These are phyloP conservation scores for Knipowitschia caucasica DNA, from an alignment of 2,797 vertebrate genomes.

Conservation along the genomic window DNA sequence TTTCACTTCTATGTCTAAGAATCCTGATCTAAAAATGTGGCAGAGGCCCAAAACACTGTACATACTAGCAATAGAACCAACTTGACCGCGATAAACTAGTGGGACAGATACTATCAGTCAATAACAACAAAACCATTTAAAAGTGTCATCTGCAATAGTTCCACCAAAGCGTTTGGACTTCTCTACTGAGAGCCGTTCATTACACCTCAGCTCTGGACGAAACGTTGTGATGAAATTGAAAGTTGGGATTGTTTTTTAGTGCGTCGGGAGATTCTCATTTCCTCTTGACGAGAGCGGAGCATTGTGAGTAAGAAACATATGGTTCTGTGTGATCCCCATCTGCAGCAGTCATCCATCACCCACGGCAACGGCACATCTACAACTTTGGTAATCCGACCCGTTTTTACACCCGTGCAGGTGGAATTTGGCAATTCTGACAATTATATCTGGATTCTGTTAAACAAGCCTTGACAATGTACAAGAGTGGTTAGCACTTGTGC, in stretches of 20 bases:
- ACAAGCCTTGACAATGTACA: too few relatives aligned
- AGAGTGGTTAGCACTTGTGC: too few relatives aligned
- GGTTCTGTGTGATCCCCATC: constrained; percentile 51
- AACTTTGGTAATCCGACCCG: not conserved
- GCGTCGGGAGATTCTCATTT: constrained; percentile 58
- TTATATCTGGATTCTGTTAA: not conserved
- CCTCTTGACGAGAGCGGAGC: constrained; percentile 59
- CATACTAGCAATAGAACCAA: too few relatives aligned
- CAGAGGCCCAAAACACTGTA: too few relatives aligned
- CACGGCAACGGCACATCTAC: not conserved
- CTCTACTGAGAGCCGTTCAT: not conserved
- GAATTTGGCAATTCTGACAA: not conserved
- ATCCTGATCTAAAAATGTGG: too few relatives aligned
- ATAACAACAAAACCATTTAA: too few relatives aligned
- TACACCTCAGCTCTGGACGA: not conserved
- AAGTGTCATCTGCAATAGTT: too few relatives aligned
- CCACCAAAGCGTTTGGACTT: too few relatives aligned
- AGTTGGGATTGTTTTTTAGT: constrained; percentile 53
- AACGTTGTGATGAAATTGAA: constrained; percentile 45
- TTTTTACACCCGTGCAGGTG: not conserved
- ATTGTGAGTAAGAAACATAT: constrained; percentile 51
- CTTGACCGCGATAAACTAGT: too few relatives aligned
- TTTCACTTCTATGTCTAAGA: too few relatives aligned
- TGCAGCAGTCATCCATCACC: constrained; percentile 59
- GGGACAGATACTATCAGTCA: too few relatives aligned